Evolutionary conservation across 2,888 invertebrate genomes (phyloP).

Genomic region (Apamea monoglypha): DNA sequence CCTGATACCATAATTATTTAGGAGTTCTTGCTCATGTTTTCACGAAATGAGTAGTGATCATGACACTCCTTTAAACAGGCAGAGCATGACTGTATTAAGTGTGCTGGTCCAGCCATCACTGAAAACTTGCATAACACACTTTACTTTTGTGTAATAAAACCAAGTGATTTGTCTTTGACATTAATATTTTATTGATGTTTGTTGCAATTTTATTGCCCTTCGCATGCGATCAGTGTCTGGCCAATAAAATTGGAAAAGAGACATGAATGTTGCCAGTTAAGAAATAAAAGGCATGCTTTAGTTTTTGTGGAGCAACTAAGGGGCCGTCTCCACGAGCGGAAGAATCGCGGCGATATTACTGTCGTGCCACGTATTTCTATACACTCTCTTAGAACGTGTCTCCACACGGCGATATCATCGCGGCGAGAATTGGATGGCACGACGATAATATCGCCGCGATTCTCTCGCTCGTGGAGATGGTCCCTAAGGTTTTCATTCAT

Average conservation of each 20-base stretch:
- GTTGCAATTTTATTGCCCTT: constrained; percentile 52
- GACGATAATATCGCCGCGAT: no score
- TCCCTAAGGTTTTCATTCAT: neutral
- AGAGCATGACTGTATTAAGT: neutral
- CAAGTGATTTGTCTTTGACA: constrained; percentile 53
- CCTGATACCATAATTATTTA: neutral
- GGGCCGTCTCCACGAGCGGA: no score
- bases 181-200: constrained; percentile 46
- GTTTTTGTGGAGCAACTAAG: neutral
- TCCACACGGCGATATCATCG: no score
- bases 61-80: neutral
- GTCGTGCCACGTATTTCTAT: no score
- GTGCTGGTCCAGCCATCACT: neutral
- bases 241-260: constrained; percentile 7
- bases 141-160: constrained; percentile 27
- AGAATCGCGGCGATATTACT: no score
- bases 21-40: neutral
- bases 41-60: neutral
- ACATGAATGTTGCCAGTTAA: constrained; percentile 10
- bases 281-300: neutral
- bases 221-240: constrained; percentile 13
- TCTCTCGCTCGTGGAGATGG: no score
- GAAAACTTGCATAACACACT: constrained; percentile 13
- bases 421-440: no score
- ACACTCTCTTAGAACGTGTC: no score